These are phyloP conservation scores for Eristalis intricaria DNA, from an alignment of 2,888 invertebrate species.

Conservation along the genomic window DNA sequence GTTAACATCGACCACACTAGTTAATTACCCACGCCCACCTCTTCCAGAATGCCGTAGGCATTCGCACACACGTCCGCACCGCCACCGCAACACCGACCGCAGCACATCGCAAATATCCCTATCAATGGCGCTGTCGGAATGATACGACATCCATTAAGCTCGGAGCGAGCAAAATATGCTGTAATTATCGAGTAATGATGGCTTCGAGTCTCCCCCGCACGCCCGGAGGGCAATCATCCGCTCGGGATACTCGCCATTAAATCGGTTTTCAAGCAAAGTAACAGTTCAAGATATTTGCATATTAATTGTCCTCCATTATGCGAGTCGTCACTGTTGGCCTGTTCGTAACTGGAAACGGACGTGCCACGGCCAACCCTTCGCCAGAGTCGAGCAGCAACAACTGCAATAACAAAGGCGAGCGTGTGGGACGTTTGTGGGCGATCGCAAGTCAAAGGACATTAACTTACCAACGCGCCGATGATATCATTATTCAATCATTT, in stretches of 20 bases:
- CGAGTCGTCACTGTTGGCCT: conserved; percentile 32
- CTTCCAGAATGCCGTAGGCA: neutral
- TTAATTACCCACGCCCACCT: conserved; percentile 23
- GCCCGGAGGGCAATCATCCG: neutral
- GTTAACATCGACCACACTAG: conserved; percentile 28
- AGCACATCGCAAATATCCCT: conserved; percentile 34
- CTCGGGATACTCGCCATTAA: conserved; percentile 21
- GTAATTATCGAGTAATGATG: conserved; percentile 62
- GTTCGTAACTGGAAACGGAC: conserved; percentile 51
- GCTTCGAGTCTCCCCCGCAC: conserved; percentile 34
- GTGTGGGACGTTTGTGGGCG: neutral
- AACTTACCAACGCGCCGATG: conserved; percentile 23
- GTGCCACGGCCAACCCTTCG: neutral
- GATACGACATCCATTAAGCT: conserved; percentile 55
- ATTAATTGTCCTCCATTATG: conserved; percentile 61
- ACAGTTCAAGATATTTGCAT: conserved; percentile 60
- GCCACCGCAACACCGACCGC: neutral
- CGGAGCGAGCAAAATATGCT: conserved; percentile 48
- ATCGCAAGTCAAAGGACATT: conserved; percentile 19
- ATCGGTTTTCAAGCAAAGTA: conserved; percentile 38
- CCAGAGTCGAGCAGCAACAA: neutral
- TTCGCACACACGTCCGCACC: neutral
- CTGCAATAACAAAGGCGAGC: conserved; percentile 22
- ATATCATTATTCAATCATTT: conserved; percentile 55
- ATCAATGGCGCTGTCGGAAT: conserved; percentile 59